Evolutionary conservation across 2,113 vertebrate species (phyloP), one percentile per base, ranked within the genome.

Genomic region (Cichladusa arquata): DNA sequence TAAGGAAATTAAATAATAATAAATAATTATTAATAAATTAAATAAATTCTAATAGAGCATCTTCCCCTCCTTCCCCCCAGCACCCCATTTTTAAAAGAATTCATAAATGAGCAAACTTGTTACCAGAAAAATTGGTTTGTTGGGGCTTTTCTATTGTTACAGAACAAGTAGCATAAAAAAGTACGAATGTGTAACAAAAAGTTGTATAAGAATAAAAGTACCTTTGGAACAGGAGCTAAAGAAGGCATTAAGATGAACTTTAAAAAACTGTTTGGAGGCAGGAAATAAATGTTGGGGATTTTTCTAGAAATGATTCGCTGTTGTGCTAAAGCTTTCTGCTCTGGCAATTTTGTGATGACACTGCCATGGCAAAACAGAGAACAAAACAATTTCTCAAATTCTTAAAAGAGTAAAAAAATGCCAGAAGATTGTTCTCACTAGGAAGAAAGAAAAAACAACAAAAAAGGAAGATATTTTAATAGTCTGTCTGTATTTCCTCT

Each of bases 401-500:
- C 71, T 92, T 96, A 31, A 67, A 95, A 94, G 77, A 93, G 23
- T 44, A 38, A 84, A 95, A 95, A 87, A 79, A 91, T 64, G 61
- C 91, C 38, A n/a, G 29, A 78, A 79, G 33, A 56, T 28, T 92
- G 48, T 94, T 94, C 79, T 45, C 85, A 80, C 90, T 82, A 84
- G 84, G 33, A 87, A 66, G 44, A 14, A 38, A 86, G n/a, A 42
- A 58, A 64, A 36, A 47, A 12, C 15, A 72, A 31, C 22, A 28
- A n/a, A 33, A 73, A 40, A 34, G 7, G 2, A 65, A 60, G 19
- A 50, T 89, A 44, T 81, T 95, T 88, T 82, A 50, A 28, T 90
- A 62, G 76, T 50, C 82, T 77, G 85, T 66, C 90, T 94, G 86
- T 62, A 96, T 98, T 98, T 97, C 89, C 95, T 95, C 82, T 95